Conservation (phyloP, 2,113 vertebrate species). For the Pachyramphus minor region DNA sequence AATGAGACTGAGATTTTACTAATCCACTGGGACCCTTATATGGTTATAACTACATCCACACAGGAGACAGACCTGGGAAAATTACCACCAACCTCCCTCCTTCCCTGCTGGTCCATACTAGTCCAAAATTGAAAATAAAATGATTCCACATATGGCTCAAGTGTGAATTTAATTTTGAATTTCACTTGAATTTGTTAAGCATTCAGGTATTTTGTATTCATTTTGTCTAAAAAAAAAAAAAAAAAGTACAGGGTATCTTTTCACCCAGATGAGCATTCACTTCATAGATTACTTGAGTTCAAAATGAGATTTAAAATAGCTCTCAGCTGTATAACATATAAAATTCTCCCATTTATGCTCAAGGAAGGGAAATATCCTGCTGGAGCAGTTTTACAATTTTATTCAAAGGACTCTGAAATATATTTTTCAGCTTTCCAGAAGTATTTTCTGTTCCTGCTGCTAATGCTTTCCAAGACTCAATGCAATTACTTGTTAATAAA, state of each 20-base stretch:
- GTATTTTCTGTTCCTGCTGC: constrained; percentile 30
- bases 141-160: fast-evolving
- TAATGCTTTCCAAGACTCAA: constrained; percentile 49
- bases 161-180: background rate
- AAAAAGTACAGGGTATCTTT: background rate
- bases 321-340: background rate
- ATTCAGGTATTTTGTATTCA: background rate
- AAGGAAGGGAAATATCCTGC: background rate
- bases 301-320: constrained; percentile 2
- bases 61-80: background rate
- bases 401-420: constrained; percentile 51
- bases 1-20: background rate
- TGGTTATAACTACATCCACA: background rate
- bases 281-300: background rate
- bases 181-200: background rate
- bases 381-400: constrained; percentile 21
- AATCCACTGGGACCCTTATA: background rate
- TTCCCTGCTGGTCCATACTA: background rate
- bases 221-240: background rate
- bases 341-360: background rate
- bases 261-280: background rate
- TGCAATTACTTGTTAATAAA: constrained; percentile 72
- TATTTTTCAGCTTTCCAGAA: constrained; percentile 44
- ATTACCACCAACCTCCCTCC: background rate
- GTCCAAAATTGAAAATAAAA: background rate